Evolutionary conservation across 2,113 vertebrate genomes (phyloP), one percentile per base, ranked within the genome.

Genomic region (Gobio gobio): DNA sequence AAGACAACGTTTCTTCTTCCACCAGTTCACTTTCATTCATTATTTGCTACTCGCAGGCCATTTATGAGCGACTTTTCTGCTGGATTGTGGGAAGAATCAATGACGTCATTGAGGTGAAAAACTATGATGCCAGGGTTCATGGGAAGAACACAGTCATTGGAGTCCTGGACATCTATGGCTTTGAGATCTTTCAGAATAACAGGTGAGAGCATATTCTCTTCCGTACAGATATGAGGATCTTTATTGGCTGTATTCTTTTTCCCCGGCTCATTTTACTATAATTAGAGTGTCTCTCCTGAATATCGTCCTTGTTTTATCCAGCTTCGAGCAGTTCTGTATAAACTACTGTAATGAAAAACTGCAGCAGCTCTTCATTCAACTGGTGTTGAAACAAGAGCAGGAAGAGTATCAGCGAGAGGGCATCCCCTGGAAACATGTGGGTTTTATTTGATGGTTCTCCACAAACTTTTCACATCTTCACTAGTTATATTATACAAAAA

Each of bases 291-390:
- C 49, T 77, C 16, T 56, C 3, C 13, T 56, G 18, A 10, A 63
- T 54, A 64, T 29, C 16, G 49, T 13, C 26, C 26, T 75, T 20
- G 14, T 82, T 81, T 73, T 47, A 18, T 86, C 18, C 81, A 99
- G 98, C 91, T 99, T 99, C 91, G 98, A 99, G 86, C 98, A 99
- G 74, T 99, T 99, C 92, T 99, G 98, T 91, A 99, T 99, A 90
- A 99, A 99, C 93, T 99, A 99, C 93, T 99, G 98, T 89, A 99
- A 99, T 0, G 98, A 99, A 85, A 99, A 99, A 85, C 94, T 99
- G 33, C 98, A 99, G 92, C 98, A 99, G 91, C 96, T 99, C 16
- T 99, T 99, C 84, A 99, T 99, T 83, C 97, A 99, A 93, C 95
- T 99, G 91, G 98, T 99, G 73, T 93, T 99, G 61, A 99, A 94